A percentile compares a stretch with the other conserved stretches of the same genome.
Evolutionary conservation across 2,888 invertebrate species (phyloP).

Genomic region (Lithophane socia): DNA sequence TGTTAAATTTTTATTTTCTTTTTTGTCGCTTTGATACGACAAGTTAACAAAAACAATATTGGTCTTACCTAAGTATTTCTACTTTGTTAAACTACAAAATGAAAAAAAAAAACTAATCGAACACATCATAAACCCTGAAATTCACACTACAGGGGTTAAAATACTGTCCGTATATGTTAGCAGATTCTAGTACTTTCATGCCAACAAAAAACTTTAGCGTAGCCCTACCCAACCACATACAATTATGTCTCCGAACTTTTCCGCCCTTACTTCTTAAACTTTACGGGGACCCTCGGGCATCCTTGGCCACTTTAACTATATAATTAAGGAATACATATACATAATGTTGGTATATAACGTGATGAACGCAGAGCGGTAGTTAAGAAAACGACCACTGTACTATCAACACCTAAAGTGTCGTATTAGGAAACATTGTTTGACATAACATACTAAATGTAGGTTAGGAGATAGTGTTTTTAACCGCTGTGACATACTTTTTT

Average conservation of each 20-base stretch:
- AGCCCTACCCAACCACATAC: slow-evolving; percentile 3
- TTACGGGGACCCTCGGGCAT: slow-evolving; percentile 14
- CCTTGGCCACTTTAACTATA: slow-evolving; percentile 45
- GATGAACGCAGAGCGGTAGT: slow-evolving; percentile 50
- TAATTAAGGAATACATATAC: slow-evolving; percentile 55
- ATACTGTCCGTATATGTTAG: slow-evolving; percentile 23
- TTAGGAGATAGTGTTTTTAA: slow-evolving; percentile 31
- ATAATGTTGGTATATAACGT: slow-evolving; percentile 31
- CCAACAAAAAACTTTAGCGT: slow-evolving; percentile 21
- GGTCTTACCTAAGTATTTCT: background rate
- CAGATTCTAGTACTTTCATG: slow-evolving; percentile 3
- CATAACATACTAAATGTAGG: slow-evolving; percentile 42
- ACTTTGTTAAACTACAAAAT: background rate
- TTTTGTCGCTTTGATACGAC: background rate
- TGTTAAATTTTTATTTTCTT: background rate
- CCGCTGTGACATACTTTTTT: background rate
- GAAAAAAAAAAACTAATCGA: background rate
- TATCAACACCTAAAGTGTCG: slow-evolving; percentile 64
- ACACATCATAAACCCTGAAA: background rate
- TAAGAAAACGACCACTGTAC: slow-evolving; percentile 56
- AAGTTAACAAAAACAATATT: background rate
- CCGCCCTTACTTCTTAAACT: slow-evolving; percentile 33
- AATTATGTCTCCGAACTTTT: slow-evolving; percentile 46
- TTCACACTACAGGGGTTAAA: background rate
- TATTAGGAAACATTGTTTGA: slow-evolving; percentile 60